Base-by-base conservation (phyloP, 2,113 vertebrate genomes). In the Oryzias celebensis region DNA sequence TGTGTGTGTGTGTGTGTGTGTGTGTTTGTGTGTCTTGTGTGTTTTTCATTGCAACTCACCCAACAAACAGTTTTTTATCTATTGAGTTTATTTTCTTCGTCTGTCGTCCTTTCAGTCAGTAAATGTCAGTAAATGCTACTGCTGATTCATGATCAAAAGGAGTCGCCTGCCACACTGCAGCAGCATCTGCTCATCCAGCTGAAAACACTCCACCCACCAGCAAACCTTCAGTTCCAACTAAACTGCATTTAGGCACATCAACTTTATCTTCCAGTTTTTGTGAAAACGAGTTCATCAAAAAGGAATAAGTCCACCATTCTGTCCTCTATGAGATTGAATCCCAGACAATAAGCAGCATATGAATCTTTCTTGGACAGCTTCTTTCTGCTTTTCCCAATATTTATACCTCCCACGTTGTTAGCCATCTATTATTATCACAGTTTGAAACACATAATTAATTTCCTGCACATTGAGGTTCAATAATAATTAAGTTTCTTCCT, bases 381-480 rank as follows among this genome's bases (percentile, higher is more conserved):
- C 42, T 18, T 6, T 23, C 4, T 51, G 14, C 41, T 58, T 55
- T 75, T 57, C 14, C 36, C 72, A 8, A 55, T 49, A 59, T 55
- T 31, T 49, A 48, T 51, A 31, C 75, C 81, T 60, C 71, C 67
- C 53, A 71, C 78, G 20, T 65, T 60, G 18, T 61, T 71, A 79
- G 71, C 75, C 75, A 77, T 69, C 81, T 68, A 81, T 75, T 51
- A 82, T 84, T 80, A 82, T 82, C 78, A 43, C 75, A 71, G 76
- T 41, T 31, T 78, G 73, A 84, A 49, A 53, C 48, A 31, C 77
- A 57, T 85, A 72, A 88, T 88, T 85, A 87, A 54, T 15, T 24
- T 63, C 52, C 68, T 67, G 70, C 75, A 47, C 73, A 76, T 3
- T 54, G 62, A 75, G 65, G 82, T 68, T 81, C 73, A 36, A 12